These are phyloP conservation scores for Corythaeola cristata DNA, from an alignment of 2,113 vertebrate species.

Conservation along the genomic window DNA sequence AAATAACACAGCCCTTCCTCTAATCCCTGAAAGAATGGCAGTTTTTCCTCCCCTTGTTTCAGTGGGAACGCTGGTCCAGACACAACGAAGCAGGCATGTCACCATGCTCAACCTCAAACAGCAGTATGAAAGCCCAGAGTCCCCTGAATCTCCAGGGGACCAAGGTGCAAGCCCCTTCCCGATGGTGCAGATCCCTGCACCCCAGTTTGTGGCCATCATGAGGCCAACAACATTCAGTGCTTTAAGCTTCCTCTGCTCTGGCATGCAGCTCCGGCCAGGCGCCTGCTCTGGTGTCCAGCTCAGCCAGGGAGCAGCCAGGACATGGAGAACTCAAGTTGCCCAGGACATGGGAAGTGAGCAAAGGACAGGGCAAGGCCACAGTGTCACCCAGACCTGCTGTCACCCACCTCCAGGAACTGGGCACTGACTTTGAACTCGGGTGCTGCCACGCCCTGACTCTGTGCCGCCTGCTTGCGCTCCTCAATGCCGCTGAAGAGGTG, in stretches of 20 bases:
- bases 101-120: not conserved
- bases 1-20: not conserved
- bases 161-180: not conserved
- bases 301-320: not conserved
- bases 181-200: not conserved
- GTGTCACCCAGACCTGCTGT: not conserved
- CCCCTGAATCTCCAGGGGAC: not conserved
- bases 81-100: not conserved
- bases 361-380: not conserved
- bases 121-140: not conserved
- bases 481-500: constrained; percentile 93
- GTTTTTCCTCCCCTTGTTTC: not conserved
- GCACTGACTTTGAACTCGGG: constrained; percentile 98
- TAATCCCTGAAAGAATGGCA: not conserved
- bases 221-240: not conserved
- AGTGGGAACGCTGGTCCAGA: not conserved
- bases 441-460: constrained; percentile 71
- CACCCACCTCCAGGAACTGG: constrained; percentile 93
- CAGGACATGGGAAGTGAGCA: not conserved
- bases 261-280: fast-evolving
- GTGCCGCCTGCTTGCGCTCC: constrained; percentile 73
- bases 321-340: not conserved
- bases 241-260: not conserved
- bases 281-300: not conserved
- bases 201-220: not conserved